Conservation (phyloP, 1,140 invertebrate species). For the Acromyrmex heyeri region DNA sequence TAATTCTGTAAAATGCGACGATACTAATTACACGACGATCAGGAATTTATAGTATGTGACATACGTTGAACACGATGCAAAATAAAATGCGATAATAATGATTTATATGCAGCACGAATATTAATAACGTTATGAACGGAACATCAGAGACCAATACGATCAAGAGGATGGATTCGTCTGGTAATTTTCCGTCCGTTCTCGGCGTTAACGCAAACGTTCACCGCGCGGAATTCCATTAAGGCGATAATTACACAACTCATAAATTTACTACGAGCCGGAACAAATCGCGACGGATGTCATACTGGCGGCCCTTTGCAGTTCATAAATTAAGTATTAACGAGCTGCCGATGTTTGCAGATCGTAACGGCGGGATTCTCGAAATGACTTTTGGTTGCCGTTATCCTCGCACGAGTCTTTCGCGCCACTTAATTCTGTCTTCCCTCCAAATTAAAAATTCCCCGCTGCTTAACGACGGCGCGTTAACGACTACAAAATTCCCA, state of each 20-base stretch:
- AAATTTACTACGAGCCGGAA: constrained; percentile 37
- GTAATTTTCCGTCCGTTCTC: constrained; percentile 5
- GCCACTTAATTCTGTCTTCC: background rate
- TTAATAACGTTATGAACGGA: constrained; percentile 6
- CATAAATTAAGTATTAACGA: constrained; percentile 58
- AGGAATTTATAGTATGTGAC: background rate
- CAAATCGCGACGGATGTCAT: constrained; percentile 37
- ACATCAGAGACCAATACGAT: constrained; percentile 2
- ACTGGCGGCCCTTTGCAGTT: constrained; percentile 24
- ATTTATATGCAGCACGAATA: constrained; percentile 1
- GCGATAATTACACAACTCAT: constrained; percentile 43
- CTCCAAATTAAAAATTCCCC: constrained; percentile 3
- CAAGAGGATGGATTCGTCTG: background rate
- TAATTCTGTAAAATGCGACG: background rate
- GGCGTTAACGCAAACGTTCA: background rate
- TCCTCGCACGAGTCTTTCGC: background rate
- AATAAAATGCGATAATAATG: constrained; percentile 18
- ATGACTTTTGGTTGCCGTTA: background rate
- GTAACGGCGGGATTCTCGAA: constrained; percentile 21
- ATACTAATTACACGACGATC: constrained; percentile 11
- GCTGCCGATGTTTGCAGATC: constrained; percentile 54
- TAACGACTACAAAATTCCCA: constrained; percentile 52
- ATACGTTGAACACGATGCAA: background rate
- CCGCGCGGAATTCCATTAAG: constrained; percentile 32
- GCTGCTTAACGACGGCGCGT: constrained; percentile 29